A percentile compares a stretch with the other conserved stretches of the same genome.
Conservation (phyloP, 2,113 vertebrate genomes). For the Muntiacus reevesi region DNA sequence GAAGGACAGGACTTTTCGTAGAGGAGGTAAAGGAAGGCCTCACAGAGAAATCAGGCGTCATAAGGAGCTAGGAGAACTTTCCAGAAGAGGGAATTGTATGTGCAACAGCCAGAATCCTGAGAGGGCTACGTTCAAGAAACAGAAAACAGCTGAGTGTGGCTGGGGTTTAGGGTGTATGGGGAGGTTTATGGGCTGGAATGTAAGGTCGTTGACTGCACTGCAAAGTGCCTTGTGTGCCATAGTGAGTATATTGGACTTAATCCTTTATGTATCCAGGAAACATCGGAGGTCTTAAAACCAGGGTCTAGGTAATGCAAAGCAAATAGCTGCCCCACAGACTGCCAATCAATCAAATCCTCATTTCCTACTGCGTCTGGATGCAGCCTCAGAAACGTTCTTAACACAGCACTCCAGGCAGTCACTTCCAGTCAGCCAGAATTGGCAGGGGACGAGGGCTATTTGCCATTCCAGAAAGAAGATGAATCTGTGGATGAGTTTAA, state of each 20-base stretch:
- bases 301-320: neutral
- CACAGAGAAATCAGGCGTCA: neutral
- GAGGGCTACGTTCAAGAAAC: neutral
- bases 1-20: neutral
- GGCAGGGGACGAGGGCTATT: constrained; percentile 17
- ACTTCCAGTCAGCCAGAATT: constrained; percentile 36
- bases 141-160: neutral
- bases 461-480: constrained; percentile 30
- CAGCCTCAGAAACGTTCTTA: neutral
- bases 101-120: neutral
- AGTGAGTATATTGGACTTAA: neutral
- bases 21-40: neutral
- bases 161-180: neutral
- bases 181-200: neutral
- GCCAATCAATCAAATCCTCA: neutral
- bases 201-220: neutral
- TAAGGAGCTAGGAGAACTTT: neutral
- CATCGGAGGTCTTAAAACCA: neutral
- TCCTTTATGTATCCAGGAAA: neutral
- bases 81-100: neutral
- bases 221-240: neutral
- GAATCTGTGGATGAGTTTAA: constrained; percentile 5
- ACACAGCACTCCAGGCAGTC: neutral
- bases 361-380: neutral
- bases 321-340: neutral